phyloP scores from a whole-genome alignment of 2,113 vertebrate species.

The Ellobius talpinus region DNA sequence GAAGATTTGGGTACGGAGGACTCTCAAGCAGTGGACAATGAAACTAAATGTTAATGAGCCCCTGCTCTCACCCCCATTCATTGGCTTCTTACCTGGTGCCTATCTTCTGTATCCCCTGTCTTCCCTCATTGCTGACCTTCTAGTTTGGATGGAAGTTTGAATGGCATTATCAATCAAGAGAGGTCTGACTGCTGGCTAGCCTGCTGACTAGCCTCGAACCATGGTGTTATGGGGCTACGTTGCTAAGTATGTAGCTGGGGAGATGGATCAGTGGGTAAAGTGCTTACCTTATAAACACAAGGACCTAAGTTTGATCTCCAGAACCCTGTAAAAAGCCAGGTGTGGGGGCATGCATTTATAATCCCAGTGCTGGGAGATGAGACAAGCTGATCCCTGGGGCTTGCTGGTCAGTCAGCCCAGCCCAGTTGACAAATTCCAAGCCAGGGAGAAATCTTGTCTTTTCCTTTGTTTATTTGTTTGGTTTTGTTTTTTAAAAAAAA shows the following conservation, averaged over 20 bases:
- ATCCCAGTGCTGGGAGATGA: not conserved
- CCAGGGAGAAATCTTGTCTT: not conserved
- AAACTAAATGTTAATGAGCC: not conserved
- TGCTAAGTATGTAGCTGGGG: slow-evolving; percentile 81
- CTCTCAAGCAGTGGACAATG: not conserved
- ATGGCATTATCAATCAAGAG: slow-evolving; percentile 92
- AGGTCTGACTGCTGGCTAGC: slow-evolving; percentile 91
- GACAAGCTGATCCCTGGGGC: not conserved
- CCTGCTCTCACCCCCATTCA: not conserved
- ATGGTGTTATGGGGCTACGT: slow-evolving; percentile 85
- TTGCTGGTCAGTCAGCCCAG: not conserved
- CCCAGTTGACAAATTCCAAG: not conserved
- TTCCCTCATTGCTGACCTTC: not conserved
- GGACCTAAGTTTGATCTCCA: not conserved
- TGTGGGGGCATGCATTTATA: not conserved
- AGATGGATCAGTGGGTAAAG: not conserved
- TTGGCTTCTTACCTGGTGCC: not conserved
- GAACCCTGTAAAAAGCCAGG: not conserved
- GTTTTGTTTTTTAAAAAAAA: not conserved
- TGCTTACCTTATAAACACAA: not conserved
- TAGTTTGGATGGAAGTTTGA: not conserved
- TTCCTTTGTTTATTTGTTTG: not conserved
- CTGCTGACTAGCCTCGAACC: slow-evolving; percentile 83
- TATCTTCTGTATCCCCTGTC: not conserved
- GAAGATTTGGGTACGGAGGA: not conserved